Evolutionary conservation across 2,113 vertebrate species (phyloP), one percentile per base, ranked within the genome.

Genomic region (Candoia aspera): DNA sequence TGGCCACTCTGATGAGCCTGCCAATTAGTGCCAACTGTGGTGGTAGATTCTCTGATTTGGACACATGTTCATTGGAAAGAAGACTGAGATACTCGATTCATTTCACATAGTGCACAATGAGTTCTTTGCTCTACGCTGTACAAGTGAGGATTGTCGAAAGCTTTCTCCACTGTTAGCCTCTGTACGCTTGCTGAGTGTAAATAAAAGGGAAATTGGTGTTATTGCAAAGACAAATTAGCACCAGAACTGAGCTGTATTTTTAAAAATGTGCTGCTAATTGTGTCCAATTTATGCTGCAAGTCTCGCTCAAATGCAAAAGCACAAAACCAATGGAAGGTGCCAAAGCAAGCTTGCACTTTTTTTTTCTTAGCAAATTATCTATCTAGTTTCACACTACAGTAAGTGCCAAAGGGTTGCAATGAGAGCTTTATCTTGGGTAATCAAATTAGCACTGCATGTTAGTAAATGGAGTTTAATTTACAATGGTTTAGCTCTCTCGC

Each of bases 21-120:
- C 97, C 97, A 97, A 97, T 97, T 97, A 97, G 95, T 97, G 97
- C 97, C 97, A 97, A 97, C 97, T 96, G 96, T 97, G 97, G 96
- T 97, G 97, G 97, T 96, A 97, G 96, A 96, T 96, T 97, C 96
- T 97, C 96, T 97, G 95, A 96, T 97, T 95, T 95, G 95, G 96
- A 97, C 97, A 97, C 97, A 97, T 97, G 97, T 97, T 97, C 96
- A 92, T 96, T 96, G 95, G 94, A 97, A 96, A 97, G 95, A 95
- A 95, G 96, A 96, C 97, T 96, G 96, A 97, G 96, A 97, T 97
- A 97, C 95, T 96, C 94, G 87, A 96, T 95, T 97, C 96, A 95
- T 97, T 97, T 97, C 96, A 94, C 95, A 92, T 58, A 85, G 90
- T 91, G 91, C 94, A 97, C 97, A 97, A 97, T 96, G 97, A 97